Percentiles rank a stretch among this genome's conserved stretches.
phyloP scores from a whole-genome alignment of 2,888 invertebrate species.

The Melitaea athalia region DNA sequence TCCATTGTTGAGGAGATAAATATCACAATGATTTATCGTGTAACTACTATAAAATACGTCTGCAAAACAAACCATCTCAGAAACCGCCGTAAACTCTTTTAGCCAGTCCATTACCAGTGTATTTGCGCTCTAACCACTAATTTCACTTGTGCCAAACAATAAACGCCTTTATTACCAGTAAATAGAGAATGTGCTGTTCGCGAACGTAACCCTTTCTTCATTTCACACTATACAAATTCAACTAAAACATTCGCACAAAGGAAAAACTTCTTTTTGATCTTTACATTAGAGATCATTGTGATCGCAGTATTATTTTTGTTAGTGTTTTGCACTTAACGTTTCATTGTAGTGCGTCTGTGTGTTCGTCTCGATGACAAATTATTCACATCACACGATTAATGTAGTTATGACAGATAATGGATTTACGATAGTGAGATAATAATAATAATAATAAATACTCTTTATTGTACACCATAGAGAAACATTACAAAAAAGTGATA shows the following conservation, averaged over 20 bases:
- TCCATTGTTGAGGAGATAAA: slow-evolving; percentile 9
- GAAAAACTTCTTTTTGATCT: slow-evolving; percentile 32
- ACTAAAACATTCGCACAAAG: slow-evolving; percentile 34
- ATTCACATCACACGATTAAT: slow-evolving; percentile 66
- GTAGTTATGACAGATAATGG: slow-evolving; percentile 57
- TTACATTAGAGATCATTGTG: slow-evolving; percentile 28
- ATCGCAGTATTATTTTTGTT: slow-evolving; percentile 29
- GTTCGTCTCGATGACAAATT: slow-evolving; percentile 71
- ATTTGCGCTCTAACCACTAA: slow-evolving; percentile 30
- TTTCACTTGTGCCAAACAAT: slow-evolving; percentile 22
- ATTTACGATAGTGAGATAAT: slow-evolving; percentile 57
- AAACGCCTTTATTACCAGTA: slow-evolving; percentile 24
- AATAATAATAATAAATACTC: no score
- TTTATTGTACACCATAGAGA: no score
- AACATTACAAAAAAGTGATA: no score
- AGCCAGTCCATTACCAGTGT: slow-evolving; percentile 42
- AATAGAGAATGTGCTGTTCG: slow-evolving; percentile 17
- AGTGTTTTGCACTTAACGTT: slow-evolving; percentile 43
- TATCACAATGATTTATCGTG: slow-evolving; percentile 29
- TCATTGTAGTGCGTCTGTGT: slow-evolving; percentile 54
- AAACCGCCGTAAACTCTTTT: slow-evolving; percentile 39
- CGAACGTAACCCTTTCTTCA: slow-evolving; percentile 31
- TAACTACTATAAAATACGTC: slow-evolving; percentile 30
- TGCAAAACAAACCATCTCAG: slow-evolving; percentile 35
- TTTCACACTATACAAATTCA: slow-evolving; percentile 38